A percentile compares a stretch with the other conserved stretches of the same genome.
These are phyloP conservation scores for Microcebus tavaratra DNA, from an alignment of 2,113 vertebrate species.

Conservation along the genomic window DNA sequence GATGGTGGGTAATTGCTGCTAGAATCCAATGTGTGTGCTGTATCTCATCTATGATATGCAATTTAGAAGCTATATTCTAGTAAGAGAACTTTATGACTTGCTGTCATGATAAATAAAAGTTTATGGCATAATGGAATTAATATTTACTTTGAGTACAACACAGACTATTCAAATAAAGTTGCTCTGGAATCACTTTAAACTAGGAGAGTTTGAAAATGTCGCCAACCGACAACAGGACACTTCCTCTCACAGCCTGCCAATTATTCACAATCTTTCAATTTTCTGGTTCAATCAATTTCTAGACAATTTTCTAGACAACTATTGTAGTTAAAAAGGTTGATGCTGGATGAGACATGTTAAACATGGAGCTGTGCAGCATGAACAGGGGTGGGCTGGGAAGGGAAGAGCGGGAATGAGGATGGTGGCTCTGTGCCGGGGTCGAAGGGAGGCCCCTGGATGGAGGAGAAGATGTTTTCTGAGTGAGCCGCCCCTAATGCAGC, in stretches of 20 bases:
- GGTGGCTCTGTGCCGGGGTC: not conserved
- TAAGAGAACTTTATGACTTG: conserved; percentile 81
- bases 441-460: not conserved
- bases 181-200: conserved; percentile 60
- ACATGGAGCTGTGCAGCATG: accelerated
- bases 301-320: not conserved
- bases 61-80: conserved; percentile 80
- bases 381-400: not conserved
- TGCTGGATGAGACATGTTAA: accelerated
- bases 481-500: not conserved
- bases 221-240: not conserved
- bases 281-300: not conserved
- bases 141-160: conserved; percentile 84
- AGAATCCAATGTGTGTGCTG: conserved; percentile 29
- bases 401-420: accelerated
- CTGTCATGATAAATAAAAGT: conserved; percentile 84
- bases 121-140: conserved; percentile 86
- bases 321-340: not conserved
- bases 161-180: conserved; percentile 79
- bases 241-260: not conserved
- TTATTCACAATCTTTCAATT: conserved; percentile 17
- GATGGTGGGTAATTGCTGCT: conserved; percentile 58
- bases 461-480: too few species aligned
- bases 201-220: not conserved
- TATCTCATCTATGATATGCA: conserved; percentile 73